phyloP scores from a whole-genome alignment of 1,140 invertebrate genomes.

The Macrobrachium rosenbergii region DNA sequence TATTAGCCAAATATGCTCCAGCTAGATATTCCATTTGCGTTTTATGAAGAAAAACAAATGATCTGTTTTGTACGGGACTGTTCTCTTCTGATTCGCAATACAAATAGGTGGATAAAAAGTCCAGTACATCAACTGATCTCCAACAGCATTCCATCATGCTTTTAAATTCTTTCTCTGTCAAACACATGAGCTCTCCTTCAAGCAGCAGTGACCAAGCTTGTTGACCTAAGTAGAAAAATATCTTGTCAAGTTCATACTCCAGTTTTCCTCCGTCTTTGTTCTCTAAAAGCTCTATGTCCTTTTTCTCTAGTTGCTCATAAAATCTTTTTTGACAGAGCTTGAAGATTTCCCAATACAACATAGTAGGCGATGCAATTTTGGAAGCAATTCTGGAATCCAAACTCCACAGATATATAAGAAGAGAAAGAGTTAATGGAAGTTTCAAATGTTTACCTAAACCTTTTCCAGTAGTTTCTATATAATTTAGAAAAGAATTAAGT shows the following conservation, averaged over 20 bases:
- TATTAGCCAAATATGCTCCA: conserved; percentile 31
- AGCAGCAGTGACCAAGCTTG: conserved; percentile 14
- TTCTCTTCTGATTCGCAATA: background rate
- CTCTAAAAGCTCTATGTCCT: too few species aligned
- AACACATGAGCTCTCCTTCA: background rate
- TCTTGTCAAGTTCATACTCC: background rate
- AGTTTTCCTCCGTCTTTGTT: background rate
- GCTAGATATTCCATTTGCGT: conserved; percentile 52
- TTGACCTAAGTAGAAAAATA: background rate
- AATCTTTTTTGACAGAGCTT: background rate
- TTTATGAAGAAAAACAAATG: conserved; percentile 43
- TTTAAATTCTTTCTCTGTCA: background rate
- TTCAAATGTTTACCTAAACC: background rate
- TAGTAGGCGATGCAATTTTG: background rate
- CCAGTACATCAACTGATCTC: background rate
- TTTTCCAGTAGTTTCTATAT: conserved; percentile 5
- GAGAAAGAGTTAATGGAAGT: conserved; percentile 12
- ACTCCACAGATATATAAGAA: conserved; percentile 21
- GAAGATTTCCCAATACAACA: conserved; percentile 18
- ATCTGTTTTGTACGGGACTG: background rate
- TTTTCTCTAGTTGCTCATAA: background rate
- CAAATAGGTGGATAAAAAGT: conserved; percentile 13
- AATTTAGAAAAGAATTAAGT: background rate
- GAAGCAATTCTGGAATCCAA: background rate
- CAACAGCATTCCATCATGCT: background rate